phyloP scores from a whole-genome alignment of 2,888 invertebrate species.

The Drosophila merina region DNA sequence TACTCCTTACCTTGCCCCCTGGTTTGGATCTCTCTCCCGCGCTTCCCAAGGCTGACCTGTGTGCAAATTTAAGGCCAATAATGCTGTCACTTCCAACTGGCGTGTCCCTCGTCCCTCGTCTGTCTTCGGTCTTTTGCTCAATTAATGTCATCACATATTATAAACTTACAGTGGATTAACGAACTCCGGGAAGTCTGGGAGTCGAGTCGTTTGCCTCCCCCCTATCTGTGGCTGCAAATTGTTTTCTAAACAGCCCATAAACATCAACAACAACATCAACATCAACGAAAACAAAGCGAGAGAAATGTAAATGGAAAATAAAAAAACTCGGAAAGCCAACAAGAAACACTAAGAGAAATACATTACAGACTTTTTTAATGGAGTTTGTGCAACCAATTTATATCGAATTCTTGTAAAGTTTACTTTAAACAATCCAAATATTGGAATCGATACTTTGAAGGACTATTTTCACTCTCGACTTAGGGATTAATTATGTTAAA shows the following conservation, averaged over 20 bases:
- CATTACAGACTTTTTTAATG: too few relatives aligned
- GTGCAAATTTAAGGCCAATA: conserved; percentile 73
- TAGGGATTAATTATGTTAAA: too few relatives aligned
- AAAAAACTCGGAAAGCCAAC: conserved; percentile 60
- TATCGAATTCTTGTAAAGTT: too few relatives aligned
- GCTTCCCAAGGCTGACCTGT: conserved; percentile 19
- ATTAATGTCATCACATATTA: conserved; percentile 76
- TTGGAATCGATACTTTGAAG: too few relatives aligned
- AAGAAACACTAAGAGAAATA: conserved; percentile 3
- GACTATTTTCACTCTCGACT: too few relatives aligned
- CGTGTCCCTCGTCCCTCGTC: conserved; percentile 42
- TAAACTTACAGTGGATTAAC: conserved; percentile 66
- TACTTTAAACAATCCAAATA: too few relatives aligned
- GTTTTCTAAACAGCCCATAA: conserved; percentile 76
- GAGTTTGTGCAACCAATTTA: too few relatives aligned
- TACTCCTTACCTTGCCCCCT: not conserved
- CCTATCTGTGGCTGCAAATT: conserved; percentile 57
- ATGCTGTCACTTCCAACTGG: conserved; percentile 75
- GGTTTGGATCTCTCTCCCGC: too few relatives aligned
- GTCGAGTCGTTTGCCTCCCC: not conserved
- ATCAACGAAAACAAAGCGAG: conserved; percentile 76
- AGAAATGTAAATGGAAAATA: conserved; percentile 77
- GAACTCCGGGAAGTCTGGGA: conserved; percentile 19
- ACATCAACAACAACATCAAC: conserved; percentile 73
- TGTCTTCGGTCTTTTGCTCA: conserved; percentile 46